These are phyloP conservation scores for Aldrovandia affinis DNA, from an alignment of 2,797 vertebrate species.

Conservation along the genomic window DNA sequence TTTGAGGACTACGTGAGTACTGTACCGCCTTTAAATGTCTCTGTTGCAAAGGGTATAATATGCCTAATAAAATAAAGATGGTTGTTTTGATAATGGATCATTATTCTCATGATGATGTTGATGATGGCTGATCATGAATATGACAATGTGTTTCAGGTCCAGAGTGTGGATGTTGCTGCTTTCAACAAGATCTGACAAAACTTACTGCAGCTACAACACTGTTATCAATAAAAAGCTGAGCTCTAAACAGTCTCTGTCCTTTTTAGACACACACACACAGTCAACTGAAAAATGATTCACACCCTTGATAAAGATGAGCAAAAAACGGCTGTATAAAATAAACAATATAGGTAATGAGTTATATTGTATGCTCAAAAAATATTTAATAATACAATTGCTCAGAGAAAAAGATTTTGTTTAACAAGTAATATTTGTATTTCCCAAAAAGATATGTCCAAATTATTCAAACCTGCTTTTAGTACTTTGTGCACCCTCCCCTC, in stretches of 20 bases:
- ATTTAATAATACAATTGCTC: too few species aligned
- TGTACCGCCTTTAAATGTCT: neutral
- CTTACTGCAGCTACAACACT: constrained; percentile 15
- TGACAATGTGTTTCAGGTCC: constrained; percentile 77
- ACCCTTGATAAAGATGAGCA: too few species aligned
- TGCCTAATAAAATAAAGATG: neutral
- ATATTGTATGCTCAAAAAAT: too few species aligned
- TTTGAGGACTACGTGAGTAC: constrained; percentile 90
- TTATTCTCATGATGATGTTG: neutral
- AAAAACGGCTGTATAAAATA: too few species aligned
- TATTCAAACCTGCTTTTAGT: too few species aligned
- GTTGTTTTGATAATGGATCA: neutral
- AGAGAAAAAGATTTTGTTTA: too few species aligned
- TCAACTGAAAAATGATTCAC: too few species aligned
- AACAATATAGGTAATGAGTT: too few species aligned
- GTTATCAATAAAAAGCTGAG: constrained; percentile 69
- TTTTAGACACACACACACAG: too few species aligned
- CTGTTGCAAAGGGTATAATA: neutral
- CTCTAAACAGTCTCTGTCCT: neutral
- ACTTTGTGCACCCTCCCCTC: too few species aligned
- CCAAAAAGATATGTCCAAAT: too few species aligned
- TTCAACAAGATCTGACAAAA: constrained; percentile 94
- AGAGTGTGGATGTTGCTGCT: constrained; percentile 94
- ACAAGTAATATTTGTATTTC: too few species aligned
- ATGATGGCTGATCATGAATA: neutral